Evolutionary conservation across 2,797 vertebrate species (phyloP), one percentile per base, ranked within the genome.

Genomic region (Hypotaenidia philippensis): DNA sequence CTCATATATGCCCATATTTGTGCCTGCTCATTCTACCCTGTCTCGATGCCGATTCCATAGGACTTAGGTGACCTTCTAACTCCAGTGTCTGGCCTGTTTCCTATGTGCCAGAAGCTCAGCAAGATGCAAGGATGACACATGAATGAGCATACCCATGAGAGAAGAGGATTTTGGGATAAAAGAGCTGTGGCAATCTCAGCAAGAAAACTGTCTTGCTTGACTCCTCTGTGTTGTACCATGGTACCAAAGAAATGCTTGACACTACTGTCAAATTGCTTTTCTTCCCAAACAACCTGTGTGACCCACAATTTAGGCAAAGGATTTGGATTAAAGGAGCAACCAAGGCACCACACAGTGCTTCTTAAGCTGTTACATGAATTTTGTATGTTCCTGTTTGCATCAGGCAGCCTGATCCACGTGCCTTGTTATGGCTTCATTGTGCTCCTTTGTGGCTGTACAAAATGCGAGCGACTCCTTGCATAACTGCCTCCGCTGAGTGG

Each of bases 401-500:
- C 3, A 1, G 0, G 7, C 55, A 89, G 44, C 40, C 41, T 45
- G 25, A 6, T 23, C 40, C 36, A 1, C 1, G 9, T 21, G 21
- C 53, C 69, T 44, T 20, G 23, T 14, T 49, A 8, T 0, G 10
- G 36, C 57, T 83, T 55, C 34, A 0, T 0, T 21, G 14, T 32
- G 53, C 44, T 55, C 15, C n/a, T 76, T 32, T 0, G 0, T 17
- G 69, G 72, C n/a, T 68, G 23, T 12, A 10, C 70, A 65, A 60
- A 78, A 64, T 1, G 31, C 1, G 34, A 57, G 65, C 0, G 0
- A 10, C 32, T 64, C 57, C 65, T 56, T 6, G 19, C 6, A 0
- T 13, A 74, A 47, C n/a, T 7, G 44, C 13, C 11, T 11, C 8
- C 45, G 59, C 80, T 13, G 34, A 31, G 45, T 3, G 6, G 34